Evolutionary conservation across 2,888 invertebrate species (phyloP).

Genomic region (Adelognathus sp.): DNA sequence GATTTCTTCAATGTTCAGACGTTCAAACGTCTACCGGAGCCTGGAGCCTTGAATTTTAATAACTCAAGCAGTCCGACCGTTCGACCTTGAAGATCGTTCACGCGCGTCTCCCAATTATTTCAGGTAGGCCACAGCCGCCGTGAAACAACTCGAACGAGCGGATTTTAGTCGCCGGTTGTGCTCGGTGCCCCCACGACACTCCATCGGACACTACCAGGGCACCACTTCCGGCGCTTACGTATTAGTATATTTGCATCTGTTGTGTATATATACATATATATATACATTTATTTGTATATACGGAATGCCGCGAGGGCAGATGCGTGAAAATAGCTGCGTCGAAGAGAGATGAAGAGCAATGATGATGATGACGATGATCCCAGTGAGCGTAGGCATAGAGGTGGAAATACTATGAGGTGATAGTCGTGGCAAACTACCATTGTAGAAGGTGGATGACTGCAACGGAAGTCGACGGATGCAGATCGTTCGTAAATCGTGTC

Average conservation of each 20-base stretch:
- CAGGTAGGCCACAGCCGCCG: constrained; percentile 62
- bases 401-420: background rate
- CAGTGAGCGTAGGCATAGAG: background rate
- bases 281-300: background rate
- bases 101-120: constrained; percentile 72
- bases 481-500: constrained; percentile 71
- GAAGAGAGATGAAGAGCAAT: constrained; percentile 32
- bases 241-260: background rate
- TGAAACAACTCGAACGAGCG: background rate
- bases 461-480: constrained; percentile 65
- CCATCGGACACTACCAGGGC: background rate
- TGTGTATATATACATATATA: background rate
- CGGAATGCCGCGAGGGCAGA: constrained; percentile 6
- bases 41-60: constrained; percentile 29
- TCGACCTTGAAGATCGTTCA: constrained; percentile 71
- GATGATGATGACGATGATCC: constrained; percentile 37
- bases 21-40: background rate
- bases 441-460: constrained; percentile 39
- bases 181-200: background rate
- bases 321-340: constrained; percentile 38
- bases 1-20: background rate
- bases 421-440: constrained; percentile 4
- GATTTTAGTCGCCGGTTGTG: background rate
- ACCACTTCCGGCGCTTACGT: constrained; percentile 27
- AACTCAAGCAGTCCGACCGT: constrained; percentile 26